These are phyloP conservation scores for Torymus texanus DNA, from an alignment of 2,888 invertebrate genomes.

Conservation along the genomic window DNA sequence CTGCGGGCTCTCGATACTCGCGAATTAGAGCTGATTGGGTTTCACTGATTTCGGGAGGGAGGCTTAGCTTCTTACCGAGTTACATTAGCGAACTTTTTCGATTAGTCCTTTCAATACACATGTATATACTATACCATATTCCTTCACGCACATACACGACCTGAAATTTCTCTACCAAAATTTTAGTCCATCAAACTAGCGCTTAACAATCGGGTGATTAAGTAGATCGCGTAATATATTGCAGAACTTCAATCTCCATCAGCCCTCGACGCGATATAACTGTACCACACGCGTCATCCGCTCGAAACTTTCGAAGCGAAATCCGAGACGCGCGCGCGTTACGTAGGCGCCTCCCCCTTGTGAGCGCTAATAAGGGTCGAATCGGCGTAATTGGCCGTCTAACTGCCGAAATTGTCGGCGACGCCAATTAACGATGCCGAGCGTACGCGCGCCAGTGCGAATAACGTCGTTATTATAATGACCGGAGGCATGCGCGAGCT, in stretches of 20 bases:
- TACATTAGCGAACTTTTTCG: too few relatives aligned
- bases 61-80: constrained; percentile 9
- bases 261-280: too few relatives aligned
- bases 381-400: constrained; percentile 66
- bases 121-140: too few relatives aligned
- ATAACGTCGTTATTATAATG: constrained; percentile 64
- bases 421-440: constrained; percentile 40
- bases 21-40: constrained; percentile 4
- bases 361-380: constrained; percentile 60
- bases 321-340: constrained; percentile 56
- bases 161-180: too few relatives aligned
- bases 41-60: constrained; percentile 4
- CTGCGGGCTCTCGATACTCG: not conserved
- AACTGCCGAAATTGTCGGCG: constrained; percentile 65
- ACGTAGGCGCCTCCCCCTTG: constrained; percentile 42
- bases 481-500: constrained; percentile 46
- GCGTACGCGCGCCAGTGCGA: constrained; percentile 56
- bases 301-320: constrained; percentile 12
- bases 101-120: too few relatives aligned
- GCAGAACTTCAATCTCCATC: too few relatives aligned
- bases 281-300: too few relatives aligned
- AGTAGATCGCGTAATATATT: too few relatives aligned
- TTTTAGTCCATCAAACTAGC: too few relatives aligned
- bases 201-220: too few relatives aligned
- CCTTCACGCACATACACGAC: too few relatives aligned